Evolutionary conservation across 2,113 vertebrate genomes (phyloP).

Genomic region (Perccottus glenii): DNA sequence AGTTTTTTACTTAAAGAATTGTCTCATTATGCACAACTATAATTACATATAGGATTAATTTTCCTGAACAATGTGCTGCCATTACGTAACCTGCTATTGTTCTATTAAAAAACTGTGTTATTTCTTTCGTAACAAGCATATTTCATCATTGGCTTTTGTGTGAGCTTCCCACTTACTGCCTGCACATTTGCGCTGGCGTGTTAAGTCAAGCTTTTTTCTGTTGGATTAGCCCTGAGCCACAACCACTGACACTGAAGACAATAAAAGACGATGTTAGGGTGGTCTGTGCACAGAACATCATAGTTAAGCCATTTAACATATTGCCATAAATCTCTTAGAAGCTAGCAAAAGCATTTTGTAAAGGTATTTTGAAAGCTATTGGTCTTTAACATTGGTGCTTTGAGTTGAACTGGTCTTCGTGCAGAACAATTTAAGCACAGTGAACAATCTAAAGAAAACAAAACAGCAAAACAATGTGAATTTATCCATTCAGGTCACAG

Average conservation of each 20-base stretch:
- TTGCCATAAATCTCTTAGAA: too few species aligned
- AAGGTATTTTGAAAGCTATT: slow-evolving; percentile 22
- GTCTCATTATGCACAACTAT: slow-evolving; percentile 37
- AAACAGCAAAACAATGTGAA: too few species aligned
- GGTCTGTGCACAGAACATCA: too few species aligned
- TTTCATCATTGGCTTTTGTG: slow-evolving; percentile 55
- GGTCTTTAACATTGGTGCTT: too few species aligned
- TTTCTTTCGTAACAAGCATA: slow-evolving; percentile 44
- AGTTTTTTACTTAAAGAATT: slow-evolving; percentile 13
- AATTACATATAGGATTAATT: slow-evolving; percentile 40
- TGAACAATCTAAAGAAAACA: too few species aligned
- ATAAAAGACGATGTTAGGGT: too few species aligned
- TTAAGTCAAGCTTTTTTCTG: slow-evolving; percentile 35
- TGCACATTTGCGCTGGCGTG: slow-evolving; percentile 24
- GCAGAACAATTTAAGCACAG: too few species aligned
- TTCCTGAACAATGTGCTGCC: slow-evolving; percentile 38
- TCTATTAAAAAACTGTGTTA: slow-evolving; percentile 46
- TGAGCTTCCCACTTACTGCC: slow-evolving; percentile 45
- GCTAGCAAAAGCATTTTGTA: slow-evolving; percentile 16
- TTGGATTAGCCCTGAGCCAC: slow-evolving; percentile 34
- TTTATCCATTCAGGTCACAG: too few species aligned
- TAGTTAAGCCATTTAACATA: too few species aligned
- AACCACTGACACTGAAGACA: slow-evolving; percentile 6
- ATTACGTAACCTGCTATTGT: slow-evolving; percentile 47
- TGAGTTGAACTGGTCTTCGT: too few species aligned